A percentile compares a stretch with the other conserved stretches of the same genome.
Conservation (phyloP, 2,113 vertebrate species). For the Nannobrachium achirus region DNA sequence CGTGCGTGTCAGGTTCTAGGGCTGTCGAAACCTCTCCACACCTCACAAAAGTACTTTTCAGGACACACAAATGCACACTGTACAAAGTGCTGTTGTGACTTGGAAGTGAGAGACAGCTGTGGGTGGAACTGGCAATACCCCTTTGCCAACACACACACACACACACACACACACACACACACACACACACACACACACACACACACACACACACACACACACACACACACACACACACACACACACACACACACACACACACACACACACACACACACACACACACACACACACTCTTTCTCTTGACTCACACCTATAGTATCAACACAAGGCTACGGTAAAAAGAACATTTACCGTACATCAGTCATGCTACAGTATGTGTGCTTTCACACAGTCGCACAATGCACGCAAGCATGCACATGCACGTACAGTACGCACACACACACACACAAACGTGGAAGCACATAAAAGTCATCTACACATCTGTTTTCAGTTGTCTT, state of each 20-base stretch:
- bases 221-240: background rate
- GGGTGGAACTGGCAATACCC: no score
- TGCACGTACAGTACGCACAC: background rate
- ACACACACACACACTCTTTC: slow-evolving; percentile 7
- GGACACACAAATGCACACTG: no score
- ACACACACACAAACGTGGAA: background rate
- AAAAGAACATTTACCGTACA: no score
- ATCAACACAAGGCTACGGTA: no score
- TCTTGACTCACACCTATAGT: no score
- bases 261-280: background rate
- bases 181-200: background rate
- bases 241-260: background rate
- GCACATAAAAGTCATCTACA: background rate
- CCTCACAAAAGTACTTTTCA: no score
- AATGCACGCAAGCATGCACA: background rate
- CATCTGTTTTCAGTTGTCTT: background rate
- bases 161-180: background rate
- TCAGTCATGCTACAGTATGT: no score
- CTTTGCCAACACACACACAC: no score
- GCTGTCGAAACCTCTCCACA: no score
- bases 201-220: slow-evolving; percentile 4
- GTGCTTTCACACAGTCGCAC: background rate
- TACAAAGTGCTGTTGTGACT: no score
- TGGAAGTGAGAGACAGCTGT: no score
- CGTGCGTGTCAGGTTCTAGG: background rate